These are phyloP conservation scores for Triplophysa rosa DNA, from an alignment of 2,113 vertebrate genomes.

Conservation along the genomic window DNA sequence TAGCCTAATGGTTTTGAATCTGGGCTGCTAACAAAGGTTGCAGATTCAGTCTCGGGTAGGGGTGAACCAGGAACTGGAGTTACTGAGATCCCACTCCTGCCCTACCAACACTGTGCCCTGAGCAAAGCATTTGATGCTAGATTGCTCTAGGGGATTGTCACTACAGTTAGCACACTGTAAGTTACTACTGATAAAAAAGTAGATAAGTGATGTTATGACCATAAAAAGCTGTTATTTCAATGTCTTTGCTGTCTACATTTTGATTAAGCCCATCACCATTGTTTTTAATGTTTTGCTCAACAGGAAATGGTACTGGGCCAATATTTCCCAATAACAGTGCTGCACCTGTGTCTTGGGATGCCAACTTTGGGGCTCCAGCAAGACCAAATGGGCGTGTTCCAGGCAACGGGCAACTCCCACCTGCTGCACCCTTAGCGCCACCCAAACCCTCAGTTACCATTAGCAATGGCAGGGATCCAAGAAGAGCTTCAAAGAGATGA, in stretches of 20 bases:
- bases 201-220: background rate
- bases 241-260: background rate
- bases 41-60: background rate
- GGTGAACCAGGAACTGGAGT: background rate
- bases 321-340: constrained; percentile 70
- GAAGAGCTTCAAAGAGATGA: constrained; percentile 85
- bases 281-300: background rate
- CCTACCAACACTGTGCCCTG: background rate
- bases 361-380: constrained; percentile 74
- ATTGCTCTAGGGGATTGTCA: background rate
- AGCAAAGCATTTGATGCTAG: background rate
- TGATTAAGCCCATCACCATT: background rate
- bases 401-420: constrained; percentile 71
- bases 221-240: background rate
- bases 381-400: constrained; percentile 83
- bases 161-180: constrained; percentile 12
- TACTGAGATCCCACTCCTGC: constrained; percentile 1
- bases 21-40: background rate
- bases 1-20: background rate
- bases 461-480: constrained; percentile 94
- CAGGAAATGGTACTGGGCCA: constrained; percentile 86
- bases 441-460: constrained; percentile 80
- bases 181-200: background rate
- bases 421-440: constrained; percentile 56
- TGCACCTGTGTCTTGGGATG: constrained; percentile 71